Evolutionary conservation across 2,113 vertebrate genomes (phyloP).

Genomic region (human (Homo sapiens)): GRCh38 chr17:20212001-20212500

Average conservation of each 20-base stretch:
- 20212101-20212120: background rate
- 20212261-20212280: background rate
- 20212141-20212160: background rate
- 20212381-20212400: no score
- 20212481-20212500: no score
- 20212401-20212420: no score
- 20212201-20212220: background rate
- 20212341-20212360: no score
- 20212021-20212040: background rate
- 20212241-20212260: background rate
- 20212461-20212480: no score
- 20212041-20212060: background rate
- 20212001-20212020: background rate
- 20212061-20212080: background rate
- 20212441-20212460: no score
- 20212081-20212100: background rate
- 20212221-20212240: background rate
- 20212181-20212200: background rate
- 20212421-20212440: no score
- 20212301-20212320: background rate
- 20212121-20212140: background rate
- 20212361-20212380: no score
- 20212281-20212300: background rate
- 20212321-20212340: background rate
- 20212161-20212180: background rate